These are phyloP conservation scores for Turdus rufiventris DNA, from an alignment of 2,113 vertebrate genomes.

Conservation along the genomic window DNA sequence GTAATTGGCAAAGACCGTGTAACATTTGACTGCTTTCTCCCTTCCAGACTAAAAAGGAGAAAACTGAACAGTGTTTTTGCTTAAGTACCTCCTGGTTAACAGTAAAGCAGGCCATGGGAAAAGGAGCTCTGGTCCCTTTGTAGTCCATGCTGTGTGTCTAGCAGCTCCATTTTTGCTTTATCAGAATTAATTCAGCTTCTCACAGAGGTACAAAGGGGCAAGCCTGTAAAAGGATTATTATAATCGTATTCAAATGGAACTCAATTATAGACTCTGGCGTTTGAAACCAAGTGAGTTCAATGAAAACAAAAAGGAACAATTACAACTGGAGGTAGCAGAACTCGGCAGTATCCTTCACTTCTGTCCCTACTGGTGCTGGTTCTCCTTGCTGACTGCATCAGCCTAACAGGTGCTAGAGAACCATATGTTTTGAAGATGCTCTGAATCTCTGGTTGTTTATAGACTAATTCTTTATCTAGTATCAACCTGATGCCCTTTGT, in stretches of 20 bases:
- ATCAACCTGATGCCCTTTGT: fast-evolving
- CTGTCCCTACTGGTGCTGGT: fast-evolving
- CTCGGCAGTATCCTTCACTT: not conserved
- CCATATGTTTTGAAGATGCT: not conserved
- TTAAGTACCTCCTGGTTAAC: not conserved
- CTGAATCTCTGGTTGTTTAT: not conserved
- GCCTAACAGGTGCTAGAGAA: not conserved
- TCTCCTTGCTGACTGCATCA: not conserved
- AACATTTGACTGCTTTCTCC: not conserved
- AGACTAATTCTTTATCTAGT: not conserved
- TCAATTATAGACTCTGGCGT: not conserved
- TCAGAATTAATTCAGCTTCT: not conserved
- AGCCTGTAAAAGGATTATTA: not conserved
- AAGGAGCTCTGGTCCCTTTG: not conserved
- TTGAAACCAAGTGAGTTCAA: not conserved
- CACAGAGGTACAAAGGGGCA: not conserved
- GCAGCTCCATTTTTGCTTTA: not conserved
- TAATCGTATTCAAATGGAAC: not conserved
- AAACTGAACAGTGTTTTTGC: not conserved
- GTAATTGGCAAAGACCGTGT: not conserved
- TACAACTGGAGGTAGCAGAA: not conserved
- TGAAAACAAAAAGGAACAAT: not conserved
- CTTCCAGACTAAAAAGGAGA: not conserved
- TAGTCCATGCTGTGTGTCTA: not conserved
- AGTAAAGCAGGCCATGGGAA: not conserved